Base-by-base conservation (phyloP, 2,113 vertebrate species). In the Toxotes jaculatrix region DNA sequence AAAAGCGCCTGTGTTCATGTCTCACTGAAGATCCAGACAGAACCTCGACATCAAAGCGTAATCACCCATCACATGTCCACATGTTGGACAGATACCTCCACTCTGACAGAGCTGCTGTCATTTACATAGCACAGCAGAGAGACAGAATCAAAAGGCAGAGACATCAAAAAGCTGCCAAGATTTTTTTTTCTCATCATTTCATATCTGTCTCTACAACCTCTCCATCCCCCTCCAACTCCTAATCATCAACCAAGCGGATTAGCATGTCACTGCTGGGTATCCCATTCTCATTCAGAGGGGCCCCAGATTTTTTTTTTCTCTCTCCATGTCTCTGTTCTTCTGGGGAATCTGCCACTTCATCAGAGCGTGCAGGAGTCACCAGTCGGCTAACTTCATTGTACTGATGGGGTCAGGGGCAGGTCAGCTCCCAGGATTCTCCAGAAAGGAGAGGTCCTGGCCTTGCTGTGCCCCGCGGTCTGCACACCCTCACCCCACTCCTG, bases 361-460 rank as follows among this genome's bases (percentile, higher is more conserved):
- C 62, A 76, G 74, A 85, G 83, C 36, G n/a, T 74, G 81, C 76
- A 84, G 69, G 79, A 93, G 85, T 87, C 91, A 90, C 84, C 87
- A 84, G 74, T 70, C 55, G 77, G 77, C 85, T 89, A 86, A 88
- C 86, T 86, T 84, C 85, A 88, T 92, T 84, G 85, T 75, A 56
- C 55, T 40, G 79, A 63, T 53, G 56, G 57, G 95, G 94, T 95
- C 93, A 94, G 91, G 87, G 91, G 77, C 79, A 82, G 95, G 94
- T 95, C 93, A 93, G 71, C 82, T 79, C 66, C 67, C 82, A 78
- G 82, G 80, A 87, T 72, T 75, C 79, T 76, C 63, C 68, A 76
- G 77, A 84, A 86, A 88, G 66, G 55, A 85, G 80, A 83, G 82
- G 61, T 77, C 87, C 87, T 80, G 88, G 87, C 74, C 79, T 71